Conservation (phyloP, 2,888 invertebrate genomes). For the Thymelicus lineola region DNA sequence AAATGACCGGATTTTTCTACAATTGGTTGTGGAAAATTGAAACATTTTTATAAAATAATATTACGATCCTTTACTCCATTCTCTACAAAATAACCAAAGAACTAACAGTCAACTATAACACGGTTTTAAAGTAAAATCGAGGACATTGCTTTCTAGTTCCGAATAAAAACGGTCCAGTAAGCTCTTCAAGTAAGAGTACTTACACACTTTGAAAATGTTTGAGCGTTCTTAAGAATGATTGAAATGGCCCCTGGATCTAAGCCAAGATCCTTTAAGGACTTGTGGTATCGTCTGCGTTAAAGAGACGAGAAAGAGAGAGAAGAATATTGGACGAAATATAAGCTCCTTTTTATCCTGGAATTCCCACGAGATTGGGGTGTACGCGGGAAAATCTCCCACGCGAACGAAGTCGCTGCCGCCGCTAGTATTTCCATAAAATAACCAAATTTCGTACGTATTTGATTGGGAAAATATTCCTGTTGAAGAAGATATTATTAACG, state of each 20-base stretch:
- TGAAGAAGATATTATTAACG: no score
- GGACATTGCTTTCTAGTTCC: conserved; percentile 32
- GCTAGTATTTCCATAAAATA: no score
- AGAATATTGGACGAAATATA: no score
- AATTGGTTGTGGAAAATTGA: conserved; percentile 6
- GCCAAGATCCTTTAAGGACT: conserved; percentile 33
- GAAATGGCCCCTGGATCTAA: conserved; percentile 35
- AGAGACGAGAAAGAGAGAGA: background rate
- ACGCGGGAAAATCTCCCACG: no score
- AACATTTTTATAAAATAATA: conserved; percentile 19
- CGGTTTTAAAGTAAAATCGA: conserved; percentile 35
- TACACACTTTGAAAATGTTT: conserved; percentile 39
- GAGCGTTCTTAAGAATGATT: conserved; percentile 40
- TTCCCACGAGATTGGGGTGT: no score
- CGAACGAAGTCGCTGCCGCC: no score
- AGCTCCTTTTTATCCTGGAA: no score
- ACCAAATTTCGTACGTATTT: no score
- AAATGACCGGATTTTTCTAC: background rate
- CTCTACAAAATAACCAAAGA: conserved; percentile 12
- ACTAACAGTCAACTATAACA: conserved; percentile 26
- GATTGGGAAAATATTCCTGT: no score
- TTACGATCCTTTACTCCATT: conserved; percentile 12
- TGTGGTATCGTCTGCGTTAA: conserved; percentile 8
- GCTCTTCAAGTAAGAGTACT: conserved; percentile 33
- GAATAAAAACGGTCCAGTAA: conserved; percentile 35